These are phyloP conservation scores for Drosophila mercatorum DNA, from an alignment of 2,888 invertebrate species.

Conservation along the genomic window DNA sequence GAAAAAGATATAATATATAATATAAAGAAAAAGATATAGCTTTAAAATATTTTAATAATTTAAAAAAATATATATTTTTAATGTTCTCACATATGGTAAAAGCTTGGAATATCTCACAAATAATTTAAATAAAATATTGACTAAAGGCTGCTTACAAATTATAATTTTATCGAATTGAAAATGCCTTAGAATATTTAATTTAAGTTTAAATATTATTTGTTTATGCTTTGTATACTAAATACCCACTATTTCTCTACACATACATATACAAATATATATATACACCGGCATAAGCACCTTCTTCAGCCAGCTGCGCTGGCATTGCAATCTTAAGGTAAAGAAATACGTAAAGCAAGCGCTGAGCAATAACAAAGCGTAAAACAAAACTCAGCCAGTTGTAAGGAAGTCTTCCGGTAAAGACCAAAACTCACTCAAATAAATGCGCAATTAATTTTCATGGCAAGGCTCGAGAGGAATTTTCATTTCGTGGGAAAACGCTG, in stretches of 20 bases:
- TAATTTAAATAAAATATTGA: too few species aligned
- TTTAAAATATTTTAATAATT: too few species aligned
- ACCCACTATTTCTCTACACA: not conserved
- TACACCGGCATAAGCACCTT: not conserved
- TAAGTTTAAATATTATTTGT: too few species aligned
- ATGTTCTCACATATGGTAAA: too few species aligned
- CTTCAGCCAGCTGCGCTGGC: not conserved
- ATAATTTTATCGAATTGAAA: too few species aligned
- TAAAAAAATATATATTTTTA: too few species aligned
- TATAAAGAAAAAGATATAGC: too few species aligned
- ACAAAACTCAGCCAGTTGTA: conserved; percentile 43
- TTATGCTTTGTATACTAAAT: too few species aligned
- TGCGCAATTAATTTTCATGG: conserved; percentile 77
- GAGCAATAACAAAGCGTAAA: conserved; percentile 30
- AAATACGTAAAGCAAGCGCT: conserved; percentile 12
- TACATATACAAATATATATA: not conserved
- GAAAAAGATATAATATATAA: too few species aligned
- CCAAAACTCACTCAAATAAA: conserved; percentile 72
- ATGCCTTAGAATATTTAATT: too few species aligned
- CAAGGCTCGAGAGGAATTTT: conserved; percentile 61
- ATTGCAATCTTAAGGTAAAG: conserved; percentile 3
- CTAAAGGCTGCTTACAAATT: too few species aligned
- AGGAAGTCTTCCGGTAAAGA: conserved; percentile 37
- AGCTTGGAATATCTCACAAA: too few species aligned
- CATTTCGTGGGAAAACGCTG: conserved; percentile 29